Evolutionary conservation across 35 echinoderm and acorn worm species (phyloP).

Genomic region (Heliocidaris erythrogramma): DNA sequence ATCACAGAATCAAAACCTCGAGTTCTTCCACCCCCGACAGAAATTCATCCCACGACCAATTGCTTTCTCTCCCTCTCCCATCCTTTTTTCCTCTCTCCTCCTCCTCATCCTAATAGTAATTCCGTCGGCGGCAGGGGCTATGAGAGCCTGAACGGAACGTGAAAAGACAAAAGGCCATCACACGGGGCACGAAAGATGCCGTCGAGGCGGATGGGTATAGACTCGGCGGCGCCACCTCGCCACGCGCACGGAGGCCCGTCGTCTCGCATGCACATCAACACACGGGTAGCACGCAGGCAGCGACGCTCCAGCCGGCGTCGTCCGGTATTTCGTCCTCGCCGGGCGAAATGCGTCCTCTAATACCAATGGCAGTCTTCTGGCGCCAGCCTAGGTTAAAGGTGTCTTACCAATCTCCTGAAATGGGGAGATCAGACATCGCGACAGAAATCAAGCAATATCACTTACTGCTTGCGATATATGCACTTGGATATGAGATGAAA

Average conservation of each 20-base stretch:
- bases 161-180: conserved; percentile 54
- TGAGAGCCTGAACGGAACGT: conserved; percentile 42
- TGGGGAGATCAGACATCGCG: neutral
- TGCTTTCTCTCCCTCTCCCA: conserved; percentile 8
- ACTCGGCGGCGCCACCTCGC: conserved; percentile 37
- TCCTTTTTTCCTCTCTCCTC: neutral
- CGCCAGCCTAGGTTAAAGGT: conserved; percentile 41
- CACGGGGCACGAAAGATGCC: conserved; percentile 50
- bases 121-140: conserved; percentile 32
- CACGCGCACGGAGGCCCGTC: conserved; percentile 40
- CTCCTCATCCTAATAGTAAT: conserved; percentile 19
- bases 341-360: conserved; percentile 26
- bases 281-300: conserved; percentile 29
- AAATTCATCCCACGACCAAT: conserved; percentile 7
- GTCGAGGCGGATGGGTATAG: conserved; percentile 23
- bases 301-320: conserved; percentile 28
- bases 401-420: conserved; percentile 2
- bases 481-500: neutral
- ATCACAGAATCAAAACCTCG: conserved; percentile 20
- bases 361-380: conserved; percentile 30
- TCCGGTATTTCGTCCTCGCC: conserved; percentile 9
- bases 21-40: conserved; percentile 2
- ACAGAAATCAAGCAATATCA: neutral
- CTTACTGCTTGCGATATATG: neutral
- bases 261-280: conserved; percentile 44